These are phyloP conservation scores for Helicoverpa armigera DNA, from an alignment of 1,140 invertebrate genomes.

Conservation along the genomic window DNA sequence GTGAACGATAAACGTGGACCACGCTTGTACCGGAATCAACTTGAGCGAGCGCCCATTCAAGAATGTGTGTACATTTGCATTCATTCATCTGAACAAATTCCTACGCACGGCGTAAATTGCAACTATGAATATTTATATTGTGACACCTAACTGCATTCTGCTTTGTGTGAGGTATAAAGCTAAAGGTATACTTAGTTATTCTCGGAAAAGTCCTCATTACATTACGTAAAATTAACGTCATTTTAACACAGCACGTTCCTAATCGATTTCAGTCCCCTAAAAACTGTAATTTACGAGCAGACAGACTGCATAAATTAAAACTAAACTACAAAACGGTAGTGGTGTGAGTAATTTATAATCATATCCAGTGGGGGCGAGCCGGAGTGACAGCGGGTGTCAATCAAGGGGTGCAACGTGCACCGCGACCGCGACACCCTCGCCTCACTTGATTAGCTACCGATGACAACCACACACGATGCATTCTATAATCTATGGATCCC, in stretches of 20 bases:
- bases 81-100: slow-evolving; percentile 44
- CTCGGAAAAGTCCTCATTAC: neutral
- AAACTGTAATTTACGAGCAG: slow-evolving; percentile 13
- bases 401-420: slow-evolving; percentile 46
- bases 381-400: slow-evolving; percentile 46
- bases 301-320: slow-evolving; percentile 37
- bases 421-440: slow-evolving; percentile 37
- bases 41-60: slow-evolving; percentile 32
- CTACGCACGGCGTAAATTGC: slow-evolving; percentile 35
- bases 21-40: neutral
- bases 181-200: neutral
- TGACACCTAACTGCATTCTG: slow-evolving; percentile 10
- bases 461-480: slow-evolving; percentile 54
- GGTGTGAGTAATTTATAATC: slow-evolving; percentile 46
- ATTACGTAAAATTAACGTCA: neutral
- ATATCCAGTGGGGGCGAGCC: slow-evolving; percentile 19
- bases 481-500: slow-evolving; percentile 25
- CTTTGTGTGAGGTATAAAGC: slow-evolving; percentile 20
- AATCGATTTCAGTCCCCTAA: slow-evolving; percentile 7
- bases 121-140: slow-evolving; percentile 41
- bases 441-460: slow-evolving; percentile 58
- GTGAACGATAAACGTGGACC: slow-evolving; percentile 12
- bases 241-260: neutral
- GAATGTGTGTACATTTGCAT: slow-evolving; percentile 46
- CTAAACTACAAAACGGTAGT: slow-evolving; percentile 15